Evolutionary conservation across 2,797 vertebrate genomes (phyloP).

Genomic region (Hydrolagus colliei): DNA sequence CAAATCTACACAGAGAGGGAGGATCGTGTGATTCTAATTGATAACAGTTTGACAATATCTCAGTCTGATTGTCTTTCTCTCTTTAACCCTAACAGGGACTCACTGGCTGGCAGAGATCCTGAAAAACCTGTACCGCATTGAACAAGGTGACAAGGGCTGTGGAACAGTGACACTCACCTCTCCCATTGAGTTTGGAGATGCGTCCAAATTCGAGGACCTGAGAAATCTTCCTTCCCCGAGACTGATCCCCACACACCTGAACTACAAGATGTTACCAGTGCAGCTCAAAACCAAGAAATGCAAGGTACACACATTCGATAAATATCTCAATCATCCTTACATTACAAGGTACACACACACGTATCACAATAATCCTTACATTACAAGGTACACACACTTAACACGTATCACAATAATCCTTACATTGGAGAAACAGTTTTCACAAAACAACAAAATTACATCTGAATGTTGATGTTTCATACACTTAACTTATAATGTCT

Average conservation of each 20-base stretch:
- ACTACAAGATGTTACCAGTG: constrained; percentile 51
- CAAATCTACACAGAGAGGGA: background rate
- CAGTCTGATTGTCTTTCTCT: background rate
- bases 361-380: too few species aligned
- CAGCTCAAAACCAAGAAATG: constrained; percentile 56
- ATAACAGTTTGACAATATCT: background rate
- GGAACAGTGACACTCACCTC: constrained; percentile 45
- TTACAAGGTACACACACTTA: too few species aligned
- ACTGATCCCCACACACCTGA: constrained; percentile 58
- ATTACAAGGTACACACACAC: too few species aligned
- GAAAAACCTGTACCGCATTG: constrained; percentile 45
- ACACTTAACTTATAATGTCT: too few species aligned
- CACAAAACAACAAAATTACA: too few species aligned
- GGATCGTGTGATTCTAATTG: background rate
- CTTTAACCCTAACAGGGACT: constrained; percentile 46
- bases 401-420: too few species aligned
- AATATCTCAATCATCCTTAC: background rate
- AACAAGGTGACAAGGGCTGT: background rate
- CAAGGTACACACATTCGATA: constrained; percentile 40
- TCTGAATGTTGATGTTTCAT: too few species aligned
- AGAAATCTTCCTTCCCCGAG: constrained; percentile 47
- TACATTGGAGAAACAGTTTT: too few species aligned
- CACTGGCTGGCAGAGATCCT: constrained; percentile 60
- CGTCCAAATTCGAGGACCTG: constrained; percentile 53
- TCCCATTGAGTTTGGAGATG: constrained; percentile 56